phyloP scores from a whole-genome alignment of 2,888 invertebrate species.

The Tetragnatha montana region DNA sequence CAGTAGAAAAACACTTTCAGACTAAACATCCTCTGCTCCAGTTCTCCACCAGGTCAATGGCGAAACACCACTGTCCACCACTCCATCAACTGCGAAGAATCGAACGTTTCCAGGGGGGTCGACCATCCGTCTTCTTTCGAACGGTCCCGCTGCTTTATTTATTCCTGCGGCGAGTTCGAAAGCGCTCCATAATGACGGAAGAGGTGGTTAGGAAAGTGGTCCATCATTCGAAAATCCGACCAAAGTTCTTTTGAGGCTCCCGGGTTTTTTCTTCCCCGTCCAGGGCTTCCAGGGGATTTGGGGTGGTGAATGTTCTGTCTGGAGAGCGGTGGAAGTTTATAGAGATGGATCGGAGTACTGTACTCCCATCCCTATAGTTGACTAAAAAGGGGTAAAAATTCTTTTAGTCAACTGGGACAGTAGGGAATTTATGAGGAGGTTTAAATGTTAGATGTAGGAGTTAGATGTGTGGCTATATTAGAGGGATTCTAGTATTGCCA shows the following conservation, averaged over 20 bases:
- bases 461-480: no score
- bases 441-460: no score
- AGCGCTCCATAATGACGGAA: not conserved
- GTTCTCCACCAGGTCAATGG: not conserved
- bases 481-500: no score
- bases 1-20: not conserved
- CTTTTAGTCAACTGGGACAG: not conserved
- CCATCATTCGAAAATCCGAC: not conserved
- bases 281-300: not conserved
- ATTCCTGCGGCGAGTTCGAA: not conserved
- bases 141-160: not conserved
- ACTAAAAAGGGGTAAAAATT: not conserved
- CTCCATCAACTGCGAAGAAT: not conserved
- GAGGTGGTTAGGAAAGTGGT: not conserved
- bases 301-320: not conserved
- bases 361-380: not conserved
- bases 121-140: not conserved
- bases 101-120: not conserved
- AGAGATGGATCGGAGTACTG: not conserved
- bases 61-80: not conserved
- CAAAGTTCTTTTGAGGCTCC: not conserved
- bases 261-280: not conserved
- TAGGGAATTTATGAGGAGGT: no score
- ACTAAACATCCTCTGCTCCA: not conserved
- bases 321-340: not conserved